A percentile compares a stretch with the other conserved stretches of the same genome.
phyloP scores from a whole-genome alignment of 2,797 vertebrate genomes.

The Catamblyrhynchus diadema region DNA sequence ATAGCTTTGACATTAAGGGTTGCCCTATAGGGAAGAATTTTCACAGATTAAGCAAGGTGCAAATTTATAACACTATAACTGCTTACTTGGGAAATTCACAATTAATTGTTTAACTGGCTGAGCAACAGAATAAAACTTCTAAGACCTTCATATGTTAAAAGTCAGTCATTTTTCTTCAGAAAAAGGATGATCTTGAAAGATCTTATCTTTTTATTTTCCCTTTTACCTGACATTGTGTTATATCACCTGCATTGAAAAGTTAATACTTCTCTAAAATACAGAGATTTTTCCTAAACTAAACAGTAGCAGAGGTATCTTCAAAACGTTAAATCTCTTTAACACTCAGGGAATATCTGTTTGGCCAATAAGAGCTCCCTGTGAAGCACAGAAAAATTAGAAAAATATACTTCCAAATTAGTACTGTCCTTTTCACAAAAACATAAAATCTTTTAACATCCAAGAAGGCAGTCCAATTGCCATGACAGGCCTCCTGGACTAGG shows the following conservation, averaged over 20 bases:
- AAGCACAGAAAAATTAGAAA: neutral
- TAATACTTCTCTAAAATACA: neutral
- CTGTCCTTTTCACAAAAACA: neutral
- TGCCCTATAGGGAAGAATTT: neutral
- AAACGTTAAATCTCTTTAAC: neutral
- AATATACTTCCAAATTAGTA: neutral
- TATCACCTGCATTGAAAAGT: neutral
- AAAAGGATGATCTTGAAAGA: neutral
- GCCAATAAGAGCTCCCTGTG: neutral
- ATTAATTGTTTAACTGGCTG: neutral
- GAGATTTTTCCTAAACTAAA: neutral
- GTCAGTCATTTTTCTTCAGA: neutral
- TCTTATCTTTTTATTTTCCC: neutral
- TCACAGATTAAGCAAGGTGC: neutral
- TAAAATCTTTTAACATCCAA: neutral
- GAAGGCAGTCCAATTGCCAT: neutral
- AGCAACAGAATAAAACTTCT: neutral
- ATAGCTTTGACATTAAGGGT: neutral
- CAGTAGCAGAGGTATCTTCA: neutral
- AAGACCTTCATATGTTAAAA: neutral
- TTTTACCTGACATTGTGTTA: neutral
- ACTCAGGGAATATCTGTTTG: neutral
- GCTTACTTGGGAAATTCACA: constrained; percentile 9
- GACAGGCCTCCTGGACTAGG: neutral
- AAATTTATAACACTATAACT: neutral